Percentiles rank a stretch among this genome's conserved stretches.
Evolutionary conservation across 2,888 invertebrate genomes (phyloP).

Genomic region (Thymelicus acteon): DNA sequence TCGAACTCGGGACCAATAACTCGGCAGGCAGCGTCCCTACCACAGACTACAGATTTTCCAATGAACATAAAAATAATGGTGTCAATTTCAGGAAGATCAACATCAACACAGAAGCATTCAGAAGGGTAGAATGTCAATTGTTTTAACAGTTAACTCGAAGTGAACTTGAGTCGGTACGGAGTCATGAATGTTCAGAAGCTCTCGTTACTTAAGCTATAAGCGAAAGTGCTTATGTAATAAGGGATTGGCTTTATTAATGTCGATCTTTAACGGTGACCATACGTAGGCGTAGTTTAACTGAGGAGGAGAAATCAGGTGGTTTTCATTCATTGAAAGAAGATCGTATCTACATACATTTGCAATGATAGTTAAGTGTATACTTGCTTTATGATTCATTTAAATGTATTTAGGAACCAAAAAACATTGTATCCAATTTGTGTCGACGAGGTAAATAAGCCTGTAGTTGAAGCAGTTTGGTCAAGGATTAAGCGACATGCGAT

Average conservation of each 20-base stretch:
- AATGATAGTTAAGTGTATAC: no score
- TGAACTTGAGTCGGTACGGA: neutral
- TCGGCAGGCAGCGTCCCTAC: no score
- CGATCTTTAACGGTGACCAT: conserved; percentile 5
- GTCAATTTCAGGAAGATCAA: neutral
- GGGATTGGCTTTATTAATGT: conserved; percentile 23
- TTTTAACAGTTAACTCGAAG: neutral
- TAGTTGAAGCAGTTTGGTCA: no score
- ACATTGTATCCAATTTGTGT: no score
- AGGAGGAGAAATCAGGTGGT: conserved; percentile 6
- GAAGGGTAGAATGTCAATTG: neutral
- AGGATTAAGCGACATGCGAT: no score
- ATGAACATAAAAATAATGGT: no score
- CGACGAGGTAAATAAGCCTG: no score
- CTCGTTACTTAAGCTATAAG: conserved; percentile 26
- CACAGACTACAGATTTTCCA: no score
- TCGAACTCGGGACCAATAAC: no score
- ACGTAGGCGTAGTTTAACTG: conserved; percentile 9
- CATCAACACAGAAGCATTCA: neutral
- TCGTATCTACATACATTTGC: neutral
- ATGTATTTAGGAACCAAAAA: no score
- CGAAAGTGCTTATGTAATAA: conserved; percentile 45
- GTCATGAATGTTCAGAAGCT: conserved; percentile 1
- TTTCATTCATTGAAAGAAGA: neutral
- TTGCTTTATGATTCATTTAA: no score